phyloP scores from a whole-genome alignment of 2,113 vertebrate genomes.

The Gallinago media region DNA sequence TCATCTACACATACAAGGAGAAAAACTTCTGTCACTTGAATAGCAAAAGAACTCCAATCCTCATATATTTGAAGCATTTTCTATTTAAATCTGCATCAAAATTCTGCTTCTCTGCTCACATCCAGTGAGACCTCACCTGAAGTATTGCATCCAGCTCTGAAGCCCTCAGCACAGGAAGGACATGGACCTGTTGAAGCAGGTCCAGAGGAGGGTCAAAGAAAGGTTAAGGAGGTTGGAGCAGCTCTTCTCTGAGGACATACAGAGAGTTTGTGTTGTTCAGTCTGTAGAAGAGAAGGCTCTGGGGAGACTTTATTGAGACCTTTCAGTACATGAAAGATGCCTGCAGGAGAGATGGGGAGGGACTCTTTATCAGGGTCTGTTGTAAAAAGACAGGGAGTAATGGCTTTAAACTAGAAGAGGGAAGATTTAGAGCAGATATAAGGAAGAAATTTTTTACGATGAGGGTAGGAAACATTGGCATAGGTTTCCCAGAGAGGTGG shows the following conservation, averaged over 20 bases:
- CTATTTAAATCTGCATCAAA: not conserved
- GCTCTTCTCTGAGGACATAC: not conserved
- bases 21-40: constrained; percentile 2
- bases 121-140: not conserved
- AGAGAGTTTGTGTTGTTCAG: not conserved
- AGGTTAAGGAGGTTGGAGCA: not conserved
- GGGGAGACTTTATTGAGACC: not conserved
- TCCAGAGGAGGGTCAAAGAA: not conserved
- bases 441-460: not conserved
- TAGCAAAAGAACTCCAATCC: not conserved
- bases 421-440: not conserved
- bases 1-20: not conserved
- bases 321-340: not conserved
- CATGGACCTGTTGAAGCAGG: not conserved
- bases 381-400: not conserved
- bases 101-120: not conserved
- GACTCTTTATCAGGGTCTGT: not conserved
- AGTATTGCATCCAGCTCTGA: not conserved
- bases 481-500: not conserved
- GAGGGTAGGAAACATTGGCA: not conserved
- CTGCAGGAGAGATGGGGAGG: not conserved
- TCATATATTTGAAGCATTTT: not conserved
- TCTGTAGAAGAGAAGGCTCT: not conserved
- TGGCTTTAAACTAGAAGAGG: not conserved
- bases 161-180: not conserved